These are phyloP conservation scores for Styela clava DNA, from an alignment of 23 tunicate species.

Conservation along the genomic window DNA sequence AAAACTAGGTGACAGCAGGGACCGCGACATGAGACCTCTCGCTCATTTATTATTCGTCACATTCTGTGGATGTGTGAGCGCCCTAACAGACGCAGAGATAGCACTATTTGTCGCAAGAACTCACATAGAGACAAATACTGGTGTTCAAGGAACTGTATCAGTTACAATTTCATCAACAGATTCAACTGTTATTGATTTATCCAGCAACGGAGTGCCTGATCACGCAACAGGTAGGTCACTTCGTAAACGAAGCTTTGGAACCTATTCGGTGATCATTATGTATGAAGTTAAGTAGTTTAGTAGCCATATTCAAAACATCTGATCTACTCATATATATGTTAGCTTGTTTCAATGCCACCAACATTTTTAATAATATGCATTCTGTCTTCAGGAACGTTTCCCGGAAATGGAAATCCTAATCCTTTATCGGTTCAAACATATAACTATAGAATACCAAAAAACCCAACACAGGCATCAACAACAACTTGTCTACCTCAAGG, in stretches of 20 bases:
- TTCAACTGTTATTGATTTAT: background rate
- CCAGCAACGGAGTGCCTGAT: conserved; percentile 59
- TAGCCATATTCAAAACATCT: too few relatives aligned
- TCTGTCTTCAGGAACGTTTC: conserved; percentile 13
- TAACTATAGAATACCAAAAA: conserved; percentile 12
- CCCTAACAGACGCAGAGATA: conserved; percentile 36
- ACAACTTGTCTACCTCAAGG: conserved; percentile 37
- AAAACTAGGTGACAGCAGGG: too few relatives aligned
- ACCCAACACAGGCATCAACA: conserved; percentile 9
- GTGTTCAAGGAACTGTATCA: conserved; percentile 23
- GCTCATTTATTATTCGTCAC: too few relatives aligned
- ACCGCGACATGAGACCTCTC: too few relatives aligned
- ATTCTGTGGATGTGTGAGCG: too few relatives aligned
- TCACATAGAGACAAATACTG: conserved; percentile 30
- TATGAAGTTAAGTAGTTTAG: too few relatives aligned
- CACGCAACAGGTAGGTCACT: conserved; percentile 49
- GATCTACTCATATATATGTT: too few relatives aligned
- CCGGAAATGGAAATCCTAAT: conserved; percentile 30
- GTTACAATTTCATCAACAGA: background rate
- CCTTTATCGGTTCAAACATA: conserved; percentile 18
- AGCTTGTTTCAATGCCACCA: too few relatives aligned
- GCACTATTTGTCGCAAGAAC: conserved; percentile 26
- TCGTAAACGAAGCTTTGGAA: too few relatives aligned
- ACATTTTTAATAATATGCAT: too few relatives aligned
- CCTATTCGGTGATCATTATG: too few relatives aligned